phyloP scores from a whole-genome alignment of 2,797 vertebrate genomes.

The Melanotaenia boesemani region DNA sequence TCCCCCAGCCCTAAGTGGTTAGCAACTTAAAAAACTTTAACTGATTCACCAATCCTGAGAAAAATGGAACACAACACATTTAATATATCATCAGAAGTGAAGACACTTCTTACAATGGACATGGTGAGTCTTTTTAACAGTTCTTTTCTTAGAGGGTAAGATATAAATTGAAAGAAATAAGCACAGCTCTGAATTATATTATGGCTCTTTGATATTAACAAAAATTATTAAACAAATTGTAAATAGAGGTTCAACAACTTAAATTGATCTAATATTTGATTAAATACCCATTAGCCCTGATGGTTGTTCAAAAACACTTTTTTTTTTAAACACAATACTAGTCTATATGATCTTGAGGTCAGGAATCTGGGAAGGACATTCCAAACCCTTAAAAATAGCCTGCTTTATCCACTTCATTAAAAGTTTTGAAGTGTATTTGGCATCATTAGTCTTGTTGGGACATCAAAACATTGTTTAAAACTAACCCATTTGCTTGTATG shows the following conservation, averaged over 20 bases:
- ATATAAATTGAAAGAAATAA: too few species aligned
- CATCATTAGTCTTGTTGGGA: not conserved
- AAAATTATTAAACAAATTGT: too few species aligned
- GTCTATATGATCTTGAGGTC: not conserved
- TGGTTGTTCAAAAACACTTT: not conserved
- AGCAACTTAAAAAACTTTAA: not conserved
- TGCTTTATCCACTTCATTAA: not conserved
- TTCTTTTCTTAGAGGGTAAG: too few species aligned
- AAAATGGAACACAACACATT: not conserved
- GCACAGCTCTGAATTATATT: too few species aligned
- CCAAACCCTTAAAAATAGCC: not conserved
- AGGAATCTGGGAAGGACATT: too few species aligned
- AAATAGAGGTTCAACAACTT: too few species aligned
- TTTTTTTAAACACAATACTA: not conserved
- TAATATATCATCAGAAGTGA: not conserved
- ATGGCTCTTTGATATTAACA: too few species aligned
- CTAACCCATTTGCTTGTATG: not conserved
- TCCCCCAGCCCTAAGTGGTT: not conserved
- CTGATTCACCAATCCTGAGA: not conserved
- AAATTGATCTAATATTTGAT: too few species aligned
- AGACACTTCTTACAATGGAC: not conserved
- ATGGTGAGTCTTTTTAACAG: too few species aligned
- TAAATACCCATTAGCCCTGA: too few species aligned
- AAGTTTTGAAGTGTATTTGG: not conserved
- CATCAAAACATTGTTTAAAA: constrained; percentile 4